Base-by-base conservation (phyloP, 2,113 vertebrate species). In the Vulpes vulpes region DNA sequence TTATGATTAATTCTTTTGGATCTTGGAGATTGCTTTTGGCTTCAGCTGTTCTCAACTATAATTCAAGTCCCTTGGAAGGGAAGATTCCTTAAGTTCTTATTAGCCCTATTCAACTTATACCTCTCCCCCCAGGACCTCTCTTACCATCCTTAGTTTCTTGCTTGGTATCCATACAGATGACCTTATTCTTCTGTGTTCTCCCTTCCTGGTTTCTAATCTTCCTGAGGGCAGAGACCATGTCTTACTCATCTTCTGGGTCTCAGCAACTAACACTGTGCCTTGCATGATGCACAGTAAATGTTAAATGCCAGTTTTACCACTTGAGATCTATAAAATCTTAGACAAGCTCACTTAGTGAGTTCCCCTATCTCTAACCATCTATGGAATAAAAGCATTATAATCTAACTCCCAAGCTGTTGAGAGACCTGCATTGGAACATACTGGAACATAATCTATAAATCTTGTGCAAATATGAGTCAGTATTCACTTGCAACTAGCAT, bases 221-320 rank as follows among this genome's bases (percentile, higher is more conserved):
- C 53, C 86, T 19, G 5, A 96, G 76, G 35, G 49, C 25, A 89
- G 62, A 97, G 22, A 73, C 65, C 30, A 27, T 25, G 38, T 84
- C 22, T 89, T 87, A 80, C 32, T 88, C 78, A 95, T 91, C 83
- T 92, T 71, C 76, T 80, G 87, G 30, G 30, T 95, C 83, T 92
- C 59, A 49, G 51, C n/a, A 86, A 71, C 30, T 74, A 95, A 87
- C 60, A 65, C 22, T 53, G 57, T 59, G 8, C 89, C 51, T 76
- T 30, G 4, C 74, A n/a, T 81, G 51, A 71, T 57, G 38, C 32
- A 59, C 23, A 60, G 74, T 2, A 80, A 32, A 64, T 30, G 64
- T 55, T 74, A 23, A 38, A 25, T 43, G 79, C 17, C 32, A 65
- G 80, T 25, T 74, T 91, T 96, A 94, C 62, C n/a, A 69, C 32